Evolutionary conservation across 2,888 invertebrate genomes (phyloP).

Genomic region (Polia nebulosa): DNA sequence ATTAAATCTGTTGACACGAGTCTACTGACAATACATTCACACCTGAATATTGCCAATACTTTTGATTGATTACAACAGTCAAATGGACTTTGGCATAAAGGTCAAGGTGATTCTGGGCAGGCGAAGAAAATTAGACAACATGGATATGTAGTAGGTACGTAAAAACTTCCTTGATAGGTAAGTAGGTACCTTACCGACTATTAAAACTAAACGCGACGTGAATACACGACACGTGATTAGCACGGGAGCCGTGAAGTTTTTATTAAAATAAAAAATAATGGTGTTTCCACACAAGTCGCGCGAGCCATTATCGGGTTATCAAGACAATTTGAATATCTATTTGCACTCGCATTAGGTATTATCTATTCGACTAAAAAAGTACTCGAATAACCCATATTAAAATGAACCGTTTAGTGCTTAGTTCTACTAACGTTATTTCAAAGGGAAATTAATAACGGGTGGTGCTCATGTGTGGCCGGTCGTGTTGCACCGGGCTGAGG

Average conservation of each 20-base stretch:
- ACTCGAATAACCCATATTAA: constrained; percentile 29
- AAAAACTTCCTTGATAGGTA: constrained; percentile 32
- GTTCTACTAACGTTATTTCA: constrained; percentile 39
- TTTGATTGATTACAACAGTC: constrained; percentile 33
- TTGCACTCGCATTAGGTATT: constrained; percentile 35
- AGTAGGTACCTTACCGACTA: background rate
- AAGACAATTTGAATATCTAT: constrained; percentile 36
- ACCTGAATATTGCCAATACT: constrained; percentile 29
- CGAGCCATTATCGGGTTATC: constrained; percentile 22
- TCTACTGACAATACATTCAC: constrained; percentile 28
- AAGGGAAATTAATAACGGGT: constrained; percentile 48
- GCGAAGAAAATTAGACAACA: constrained; percentile 40
- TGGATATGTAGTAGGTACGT: constrained; percentile 13
- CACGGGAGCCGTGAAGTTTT: constrained; percentile 24
- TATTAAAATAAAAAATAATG: constrained; percentile 3
- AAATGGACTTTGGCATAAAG: constrained; percentile 30
- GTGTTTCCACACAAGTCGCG: constrained; percentile 21
- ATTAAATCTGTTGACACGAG: constrained; percentile 53
- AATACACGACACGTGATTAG: constrained; percentile 41
- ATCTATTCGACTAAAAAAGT: constrained; percentile 22
- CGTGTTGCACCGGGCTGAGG: constrained; percentile 53
- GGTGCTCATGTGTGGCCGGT: constrained; percentile 58
- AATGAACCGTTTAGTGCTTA: constrained; percentile 25
- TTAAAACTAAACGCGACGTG: constrained; percentile 22
- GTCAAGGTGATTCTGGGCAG: constrained; percentile 36